Evolutionary conservation across 2,888 invertebrate genomes (phyloP).

Genomic region (Drosophila picticornis): DNA sequence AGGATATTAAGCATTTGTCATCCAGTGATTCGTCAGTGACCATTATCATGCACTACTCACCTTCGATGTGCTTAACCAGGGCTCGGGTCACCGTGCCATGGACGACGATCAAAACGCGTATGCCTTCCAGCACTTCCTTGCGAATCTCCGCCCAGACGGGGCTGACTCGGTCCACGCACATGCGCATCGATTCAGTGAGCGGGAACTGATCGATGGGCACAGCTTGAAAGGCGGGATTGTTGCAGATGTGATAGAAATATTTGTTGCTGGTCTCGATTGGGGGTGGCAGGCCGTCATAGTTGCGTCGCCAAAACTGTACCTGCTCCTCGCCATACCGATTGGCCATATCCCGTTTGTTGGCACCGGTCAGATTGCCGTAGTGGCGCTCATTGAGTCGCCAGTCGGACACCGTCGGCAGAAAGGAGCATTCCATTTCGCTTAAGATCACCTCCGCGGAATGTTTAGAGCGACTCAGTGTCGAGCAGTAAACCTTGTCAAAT

Average conservation of each 20-base stretch:
- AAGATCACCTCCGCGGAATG: slow-evolving; percentile 90
- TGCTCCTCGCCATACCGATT: slow-evolving; percentile 94
- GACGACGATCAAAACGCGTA: slow-evolving; percentile 92
- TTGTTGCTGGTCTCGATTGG: slow-evolving; percentile 91
- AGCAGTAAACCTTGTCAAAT: slow-evolving; percentile 93
- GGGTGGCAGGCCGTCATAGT: slow-evolving; percentile 93
- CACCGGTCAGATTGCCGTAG: slow-evolving; percentile 94
- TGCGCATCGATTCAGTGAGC: slow-evolving; percentile 92
- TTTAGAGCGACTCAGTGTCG: slow-evolving; percentile 91
- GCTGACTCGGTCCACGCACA: slow-evolving; percentile 92
- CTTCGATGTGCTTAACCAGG: slow-evolving; percentile 93
- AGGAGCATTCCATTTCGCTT: slow-evolving; percentile 88
- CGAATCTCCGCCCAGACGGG: slow-evolving; percentile 91
- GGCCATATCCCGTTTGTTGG: slow-evolving; percentile 94
- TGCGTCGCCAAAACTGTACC: slow-evolving; percentile 94
- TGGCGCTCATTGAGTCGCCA: slow-evolving; percentile 96
- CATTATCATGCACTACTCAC: slow-evolving; percentile 79
- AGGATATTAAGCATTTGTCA: not conserved
- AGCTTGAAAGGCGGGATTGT: slow-evolving; percentile 90
- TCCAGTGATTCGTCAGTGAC: not conserved
- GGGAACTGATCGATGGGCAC: slow-evolving; percentile 92
- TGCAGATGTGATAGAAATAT: slow-evolving; percentile 91
- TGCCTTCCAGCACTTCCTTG: slow-evolving; percentile 90
- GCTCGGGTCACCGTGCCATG: slow-evolving; percentile 95
- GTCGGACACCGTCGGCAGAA: slow-evolving; percentile 89